Conservation (phyloP, 2,113 vertebrate genomes). For the Propithecus coquereli region DNA sequence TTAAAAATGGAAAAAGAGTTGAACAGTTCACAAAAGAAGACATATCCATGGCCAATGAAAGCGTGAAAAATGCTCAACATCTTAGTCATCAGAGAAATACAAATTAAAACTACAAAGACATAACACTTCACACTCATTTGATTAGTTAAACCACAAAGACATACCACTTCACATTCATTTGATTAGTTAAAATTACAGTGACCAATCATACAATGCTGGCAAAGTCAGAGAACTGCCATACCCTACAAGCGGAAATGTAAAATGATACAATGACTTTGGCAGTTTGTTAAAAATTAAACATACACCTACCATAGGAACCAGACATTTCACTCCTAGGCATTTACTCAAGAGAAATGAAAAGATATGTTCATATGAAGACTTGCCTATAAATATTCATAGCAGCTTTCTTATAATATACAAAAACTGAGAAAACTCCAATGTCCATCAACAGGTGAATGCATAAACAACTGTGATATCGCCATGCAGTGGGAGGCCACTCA, state of each 20-base stretch:
- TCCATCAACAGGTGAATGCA: background rate
- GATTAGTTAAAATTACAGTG: background rate
- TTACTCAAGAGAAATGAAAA: conserved; percentile 39
- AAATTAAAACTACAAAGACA: background rate
- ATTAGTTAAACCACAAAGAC: background rate
- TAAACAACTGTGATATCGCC: background rate
- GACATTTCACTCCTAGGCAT: background rate
- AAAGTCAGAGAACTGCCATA: background rate
- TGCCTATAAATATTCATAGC: background rate
- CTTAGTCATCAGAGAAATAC: background rate
- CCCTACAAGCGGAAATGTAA: background rate
- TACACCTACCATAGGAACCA: background rate
- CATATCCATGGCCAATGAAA: background rate
- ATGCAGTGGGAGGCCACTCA: background rate
- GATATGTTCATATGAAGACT: background rate
- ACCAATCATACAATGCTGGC: background rate
- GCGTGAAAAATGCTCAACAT: background rate
- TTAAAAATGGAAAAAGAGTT: background rate
- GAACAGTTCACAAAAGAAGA: background rate
- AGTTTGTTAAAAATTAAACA: background rate
- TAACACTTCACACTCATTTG: too few relatives aligned
- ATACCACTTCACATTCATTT: too few relatives aligned
- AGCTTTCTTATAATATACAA: background rate
- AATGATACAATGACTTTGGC: background rate
- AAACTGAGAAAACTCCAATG: background rate